A percentile compares a stretch with the other conserved stretches of the same genome.
Conservation (phyloP, 1,140 invertebrate species). For the Trypoxylus dichotomus region DNA sequence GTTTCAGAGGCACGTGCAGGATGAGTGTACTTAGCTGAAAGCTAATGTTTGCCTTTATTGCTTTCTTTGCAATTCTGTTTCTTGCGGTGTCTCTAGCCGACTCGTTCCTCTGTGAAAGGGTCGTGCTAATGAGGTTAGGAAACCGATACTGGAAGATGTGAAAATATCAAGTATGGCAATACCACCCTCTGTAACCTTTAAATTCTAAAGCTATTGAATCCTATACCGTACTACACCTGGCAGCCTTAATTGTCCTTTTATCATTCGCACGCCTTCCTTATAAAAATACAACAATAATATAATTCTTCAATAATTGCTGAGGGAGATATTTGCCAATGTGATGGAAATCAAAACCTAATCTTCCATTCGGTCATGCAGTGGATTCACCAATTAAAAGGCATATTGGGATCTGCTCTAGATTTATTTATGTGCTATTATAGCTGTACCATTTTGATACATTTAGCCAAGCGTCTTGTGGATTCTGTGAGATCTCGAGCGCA, state of each 20-base stretch:
- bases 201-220: background rate
- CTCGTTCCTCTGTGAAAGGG: constrained; percentile 40
- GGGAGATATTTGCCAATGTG: constrained; percentile 24
- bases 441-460: constrained; percentile 39
- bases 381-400: constrained; percentile 35
- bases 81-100: constrained; percentile 55
- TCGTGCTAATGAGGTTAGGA: constrained; percentile 46
- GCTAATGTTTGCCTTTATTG: constrained; percentile 51
- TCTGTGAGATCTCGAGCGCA: constrained; percentile 48
- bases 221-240: background rate
- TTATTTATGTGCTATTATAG: constrained; percentile 49
- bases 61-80: constrained; percentile 52
- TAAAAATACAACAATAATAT: too few species aligned
- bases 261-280: too few species aligned
- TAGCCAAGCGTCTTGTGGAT: constrained; percentile 45
- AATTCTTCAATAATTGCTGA: background rate
- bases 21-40: constrained; percentile 55
- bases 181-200: background rate
- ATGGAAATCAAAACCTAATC: constrained; percentile 32
- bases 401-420: constrained; percentile 48
- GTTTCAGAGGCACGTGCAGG: constrained; percentile 80
- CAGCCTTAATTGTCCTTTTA: background rate
- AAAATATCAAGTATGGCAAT: constrained; percentile 42
- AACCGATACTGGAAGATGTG: constrained; percentile 46
- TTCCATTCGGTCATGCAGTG: constrained; percentile 52